Conservation (phyloP, 2,113 vertebrate species). For the Calonectris borealis region DNA sequence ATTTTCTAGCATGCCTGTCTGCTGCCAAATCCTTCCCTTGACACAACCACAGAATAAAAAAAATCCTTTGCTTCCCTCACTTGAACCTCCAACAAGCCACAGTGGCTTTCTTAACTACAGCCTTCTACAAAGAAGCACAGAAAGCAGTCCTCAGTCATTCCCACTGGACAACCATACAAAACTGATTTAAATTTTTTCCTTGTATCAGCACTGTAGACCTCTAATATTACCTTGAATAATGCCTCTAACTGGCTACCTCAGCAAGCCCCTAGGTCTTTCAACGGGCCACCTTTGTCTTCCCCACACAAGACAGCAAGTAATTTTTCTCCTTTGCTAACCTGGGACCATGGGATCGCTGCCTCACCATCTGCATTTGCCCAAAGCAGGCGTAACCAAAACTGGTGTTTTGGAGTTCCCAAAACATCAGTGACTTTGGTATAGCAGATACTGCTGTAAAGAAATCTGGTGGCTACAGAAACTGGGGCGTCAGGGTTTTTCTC, state of each 20-base stretch:
- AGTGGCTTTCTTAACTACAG: neutral
- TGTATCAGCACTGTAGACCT: neutral
- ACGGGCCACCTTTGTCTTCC: neutral
- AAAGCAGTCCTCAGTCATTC: neutral
- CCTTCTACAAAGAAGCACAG: neutral
- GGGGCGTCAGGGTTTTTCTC: neutral
- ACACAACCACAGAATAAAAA: neutral
- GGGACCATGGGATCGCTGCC: neutral
- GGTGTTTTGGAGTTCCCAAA: neutral
- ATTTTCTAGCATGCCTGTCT: neutral
- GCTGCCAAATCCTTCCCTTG: conserved; percentile 13
- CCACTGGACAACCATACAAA: neutral
- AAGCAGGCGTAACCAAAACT: neutral
- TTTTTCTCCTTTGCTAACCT: neutral
- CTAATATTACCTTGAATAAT: neutral
- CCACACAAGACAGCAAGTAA: neutral
- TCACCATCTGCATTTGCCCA: neutral
- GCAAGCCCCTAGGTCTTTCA: neutral
- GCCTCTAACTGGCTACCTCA: neutral
- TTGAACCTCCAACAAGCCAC: neutral
- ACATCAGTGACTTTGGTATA: neutral
- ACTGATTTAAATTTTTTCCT: neutral
- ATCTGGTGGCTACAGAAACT: neutral
- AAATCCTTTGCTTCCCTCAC: neutral
- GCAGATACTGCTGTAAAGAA: neutral